These are phyloP conservation scores for Coilia nasus DNA, from an alignment of 2,797 vertebrate genomes.

Conservation along the genomic window DNA sequence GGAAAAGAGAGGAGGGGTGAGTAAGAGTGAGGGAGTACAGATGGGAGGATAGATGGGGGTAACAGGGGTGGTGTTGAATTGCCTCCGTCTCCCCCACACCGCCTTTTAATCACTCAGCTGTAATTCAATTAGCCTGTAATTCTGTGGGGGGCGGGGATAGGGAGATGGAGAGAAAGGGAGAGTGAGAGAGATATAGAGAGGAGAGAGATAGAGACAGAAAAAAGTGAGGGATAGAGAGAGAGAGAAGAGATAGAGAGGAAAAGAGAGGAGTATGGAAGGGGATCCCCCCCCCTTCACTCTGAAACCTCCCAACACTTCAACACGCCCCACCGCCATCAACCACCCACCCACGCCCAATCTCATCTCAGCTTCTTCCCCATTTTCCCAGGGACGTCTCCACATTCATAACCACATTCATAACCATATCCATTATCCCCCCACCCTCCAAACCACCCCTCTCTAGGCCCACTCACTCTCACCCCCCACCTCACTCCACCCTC, in stretches of 20 bases:
- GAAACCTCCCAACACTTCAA: no score
- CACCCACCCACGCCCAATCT: background rate
- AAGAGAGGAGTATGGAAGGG: conserved; percentile 28
- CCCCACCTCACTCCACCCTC: no score
- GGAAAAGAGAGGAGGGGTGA: no score
- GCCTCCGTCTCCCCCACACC: conserved; percentile 33
- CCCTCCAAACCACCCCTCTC: no score
- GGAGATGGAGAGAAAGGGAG: conserved; percentile 23
- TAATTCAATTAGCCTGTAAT: conserved; percentile 64
- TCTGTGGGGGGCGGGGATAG: conserved; percentile 49
- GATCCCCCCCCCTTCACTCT: conserved; percentile 29
- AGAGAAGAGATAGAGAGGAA: conserved; percentile 40
- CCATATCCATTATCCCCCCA: conserved; percentile 49
- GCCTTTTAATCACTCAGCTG: conserved; percentile 58
- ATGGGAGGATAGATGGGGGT: conserved; percentile 21
- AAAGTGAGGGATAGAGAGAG: conserved; percentile 38
- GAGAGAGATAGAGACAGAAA: no score
- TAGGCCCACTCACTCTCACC: no score
- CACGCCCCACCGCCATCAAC: background rate
- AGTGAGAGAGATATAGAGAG: no score
- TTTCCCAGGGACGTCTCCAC: conserved; percentile 50
- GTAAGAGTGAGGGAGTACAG: no score
- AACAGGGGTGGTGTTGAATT: conserved; percentile 36
- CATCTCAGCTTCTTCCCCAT: conserved; percentile 49
- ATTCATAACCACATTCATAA: conserved; percentile 50